Evolutionary conservation across 2,888 invertebrate genomes (phyloP).

Genomic region (Drosophila hamatofila): DNA sequence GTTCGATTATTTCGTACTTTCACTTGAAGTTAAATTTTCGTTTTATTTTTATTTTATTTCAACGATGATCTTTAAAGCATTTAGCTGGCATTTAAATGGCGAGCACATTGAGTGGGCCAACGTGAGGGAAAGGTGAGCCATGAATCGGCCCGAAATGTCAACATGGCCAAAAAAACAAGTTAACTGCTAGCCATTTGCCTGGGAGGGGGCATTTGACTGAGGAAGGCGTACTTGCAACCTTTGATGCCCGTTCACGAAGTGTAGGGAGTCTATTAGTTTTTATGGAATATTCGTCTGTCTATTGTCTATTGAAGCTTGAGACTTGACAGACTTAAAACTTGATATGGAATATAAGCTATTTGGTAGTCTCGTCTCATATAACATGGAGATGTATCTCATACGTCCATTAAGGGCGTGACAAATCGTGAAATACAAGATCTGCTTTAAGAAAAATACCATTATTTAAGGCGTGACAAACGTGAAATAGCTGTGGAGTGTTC

Average conservation of each 20-base stretch:
- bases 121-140: conserved; percentile 57
- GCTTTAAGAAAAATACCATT: too few relatives aligned
- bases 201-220: not conserved
- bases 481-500: too few relatives aligned
- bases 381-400: too few relatives aligned
- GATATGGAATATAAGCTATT: not conserved
- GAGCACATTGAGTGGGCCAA: conserved; percentile 42
- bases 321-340: too few relatives aligned
- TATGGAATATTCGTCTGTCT: not conserved
- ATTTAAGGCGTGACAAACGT: too few relatives aligned
- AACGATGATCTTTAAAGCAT: conserved; percentile 56
- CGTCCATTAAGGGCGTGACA: too few relatives aligned
- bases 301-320: too few relatives aligned
- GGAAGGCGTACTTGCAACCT: conserved; percentile 16
- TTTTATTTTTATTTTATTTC: conserved; percentile 24
- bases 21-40: conserved; percentile 61
- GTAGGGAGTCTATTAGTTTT: not conserved
- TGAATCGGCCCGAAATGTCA: conserved; percentile 44
- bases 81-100: conserved; percentile 61
- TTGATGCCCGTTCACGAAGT: not conserved
- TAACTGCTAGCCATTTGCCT: not conserved
- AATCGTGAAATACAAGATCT: too few relatives aligned
- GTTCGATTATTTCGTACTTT: conserved; percentile 71
- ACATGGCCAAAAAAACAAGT: conserved; percentile 34
- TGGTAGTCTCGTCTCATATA: not conserved